Evolutionary conservation across 2,113 vertebrate genomes (phyloP).

Genomic region (Parotia lawesii): DNA sequence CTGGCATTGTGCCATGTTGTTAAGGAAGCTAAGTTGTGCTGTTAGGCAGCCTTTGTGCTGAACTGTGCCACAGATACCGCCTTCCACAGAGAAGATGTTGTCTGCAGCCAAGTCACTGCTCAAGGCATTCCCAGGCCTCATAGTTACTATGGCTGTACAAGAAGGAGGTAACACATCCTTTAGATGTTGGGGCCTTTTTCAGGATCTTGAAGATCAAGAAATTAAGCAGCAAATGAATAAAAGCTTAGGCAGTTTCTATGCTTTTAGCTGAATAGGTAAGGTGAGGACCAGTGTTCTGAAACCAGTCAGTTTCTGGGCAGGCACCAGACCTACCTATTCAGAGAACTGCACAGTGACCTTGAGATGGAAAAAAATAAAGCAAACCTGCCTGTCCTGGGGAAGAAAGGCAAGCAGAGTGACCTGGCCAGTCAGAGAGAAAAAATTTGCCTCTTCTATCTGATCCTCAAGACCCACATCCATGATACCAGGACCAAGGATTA

Average conservation of each 20-base stretch:
- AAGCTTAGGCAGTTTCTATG: background rate
- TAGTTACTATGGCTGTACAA: fast-evolving
- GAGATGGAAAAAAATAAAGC: background rate
- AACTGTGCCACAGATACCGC: background rate
- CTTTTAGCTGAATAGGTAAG: background rate
- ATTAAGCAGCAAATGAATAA: background rate
- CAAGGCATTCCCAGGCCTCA: background rate
- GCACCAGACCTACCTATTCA: background rate
- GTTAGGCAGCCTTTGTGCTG: background rate
- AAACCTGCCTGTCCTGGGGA: background rate
- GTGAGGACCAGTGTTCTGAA: background rate
- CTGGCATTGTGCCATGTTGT: background rate
- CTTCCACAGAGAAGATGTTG: background rate
- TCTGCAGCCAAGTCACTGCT: background rate
- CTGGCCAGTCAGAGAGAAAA: background rate
- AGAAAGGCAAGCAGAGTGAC: background rate
- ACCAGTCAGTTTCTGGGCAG: background rate
- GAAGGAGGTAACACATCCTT: background rate
- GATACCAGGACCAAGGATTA: background rate
- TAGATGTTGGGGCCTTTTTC: background rate
- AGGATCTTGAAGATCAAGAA: background rate
- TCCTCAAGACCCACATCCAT: background rate
- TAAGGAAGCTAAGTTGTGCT: background rate
- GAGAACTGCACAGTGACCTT: fast-evolving
- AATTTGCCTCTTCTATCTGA: background rate